These are phyloP conservation scores for Florisuga fusca DNA, from an alignment of 2,797 vertebrate species.

Conservation along the genomic window DNA sequence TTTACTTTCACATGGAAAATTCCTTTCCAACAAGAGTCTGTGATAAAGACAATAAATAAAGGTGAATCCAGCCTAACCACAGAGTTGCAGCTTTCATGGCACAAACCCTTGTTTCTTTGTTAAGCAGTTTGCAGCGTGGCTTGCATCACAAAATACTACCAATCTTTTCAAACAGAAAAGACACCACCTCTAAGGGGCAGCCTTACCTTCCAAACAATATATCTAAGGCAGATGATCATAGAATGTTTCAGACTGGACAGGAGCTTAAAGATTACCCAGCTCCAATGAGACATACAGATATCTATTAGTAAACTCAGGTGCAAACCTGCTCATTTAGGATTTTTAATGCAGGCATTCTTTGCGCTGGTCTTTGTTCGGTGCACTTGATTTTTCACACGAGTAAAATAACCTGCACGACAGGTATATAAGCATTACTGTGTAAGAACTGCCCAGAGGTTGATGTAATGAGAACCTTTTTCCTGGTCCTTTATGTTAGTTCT, in stretches of 20 bases:
- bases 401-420: background rate
- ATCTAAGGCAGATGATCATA: background rate
- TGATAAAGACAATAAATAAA: background rate
- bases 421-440: background rate
- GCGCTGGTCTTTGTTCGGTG: background rate
- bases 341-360: background rate
- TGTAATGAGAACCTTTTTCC: background rate
- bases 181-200: background rate
- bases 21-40: background rate
- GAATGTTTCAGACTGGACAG: too few species aligned
- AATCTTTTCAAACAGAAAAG: background rate
- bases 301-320: background rate
- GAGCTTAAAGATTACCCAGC: too few species aligned
- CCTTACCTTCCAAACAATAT: background rate
- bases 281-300: too few species aligned
- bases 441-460: background rate
- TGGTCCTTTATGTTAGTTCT: background rate
- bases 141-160: background rate
- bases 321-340: background rate
- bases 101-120: rapidly evolving
- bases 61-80: background rate
- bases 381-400: background rate
- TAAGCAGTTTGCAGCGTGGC: background rate
- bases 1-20: background rate
- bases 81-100: background rate